phyloP scores from a whole-genome alignment of 2,113 vertebrate genomes.

The Lampris incognitus region DNA sequence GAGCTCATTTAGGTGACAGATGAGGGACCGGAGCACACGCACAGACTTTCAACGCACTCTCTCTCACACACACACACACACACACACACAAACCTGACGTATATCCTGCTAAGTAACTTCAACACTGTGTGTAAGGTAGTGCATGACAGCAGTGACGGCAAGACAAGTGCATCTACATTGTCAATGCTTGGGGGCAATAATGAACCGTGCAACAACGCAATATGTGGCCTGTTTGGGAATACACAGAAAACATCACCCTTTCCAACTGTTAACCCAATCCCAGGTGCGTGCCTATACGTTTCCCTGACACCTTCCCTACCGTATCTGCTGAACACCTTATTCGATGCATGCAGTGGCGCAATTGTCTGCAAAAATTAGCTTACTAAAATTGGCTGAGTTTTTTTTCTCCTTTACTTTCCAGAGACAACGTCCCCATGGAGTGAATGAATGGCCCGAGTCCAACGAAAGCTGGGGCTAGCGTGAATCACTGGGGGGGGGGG shows the following conservation, averaged over 20 bases:
- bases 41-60: conserved; percentile 17
- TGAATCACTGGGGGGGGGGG: neutral
- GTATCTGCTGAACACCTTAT: neutral
- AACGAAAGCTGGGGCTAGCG: neutral
- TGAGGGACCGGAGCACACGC: conserved; percentile 38
- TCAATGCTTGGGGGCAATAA: neutral
- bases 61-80: conserved; percentile 30
- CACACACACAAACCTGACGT: neutral
- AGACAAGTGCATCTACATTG: neutral
- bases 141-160: neutral
- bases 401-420: neutral
- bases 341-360: neutral
- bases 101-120: too few species aligned
- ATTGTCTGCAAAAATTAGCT: neutral
- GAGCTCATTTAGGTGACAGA: conserved; percentile 46
- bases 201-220: too few species aligned
- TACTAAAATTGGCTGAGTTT: neutral
- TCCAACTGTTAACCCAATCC: neutral
- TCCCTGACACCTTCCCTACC: neutral
- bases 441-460: neutral
- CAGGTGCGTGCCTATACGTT: neutral
- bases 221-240: neutral
- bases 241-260: neutral
- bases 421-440: conserved; percentile 2
- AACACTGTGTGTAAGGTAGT: neutral